Percentiles rank a stretch among this genome's conserved stretches.
Conservation (phyloP, 1,140 invertebrate genomes). For the Aphelenchoides fujianensis region DNA sequence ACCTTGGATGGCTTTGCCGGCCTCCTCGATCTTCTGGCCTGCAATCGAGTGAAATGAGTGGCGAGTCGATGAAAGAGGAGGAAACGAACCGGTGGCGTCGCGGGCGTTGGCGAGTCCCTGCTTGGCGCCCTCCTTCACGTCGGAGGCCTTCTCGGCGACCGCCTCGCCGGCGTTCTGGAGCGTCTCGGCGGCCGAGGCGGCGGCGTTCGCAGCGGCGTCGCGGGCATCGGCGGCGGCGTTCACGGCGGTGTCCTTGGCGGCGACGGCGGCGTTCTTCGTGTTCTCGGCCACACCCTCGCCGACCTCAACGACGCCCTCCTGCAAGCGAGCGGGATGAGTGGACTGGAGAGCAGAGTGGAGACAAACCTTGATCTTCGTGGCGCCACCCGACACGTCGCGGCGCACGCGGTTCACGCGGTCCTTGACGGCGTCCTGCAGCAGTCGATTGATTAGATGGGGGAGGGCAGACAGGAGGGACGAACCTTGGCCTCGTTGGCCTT, state of each 20-base stretch:
- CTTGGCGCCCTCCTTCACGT: background rate
- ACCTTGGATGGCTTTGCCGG: constrained; percentile 5
- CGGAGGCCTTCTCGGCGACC: background rate
- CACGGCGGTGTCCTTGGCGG: background rate
- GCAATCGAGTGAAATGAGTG: too few species aligned
- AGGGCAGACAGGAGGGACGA: background rate
- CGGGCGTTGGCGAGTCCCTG: background rate
- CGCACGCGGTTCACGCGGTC: background rate
- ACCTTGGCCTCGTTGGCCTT: background rate
- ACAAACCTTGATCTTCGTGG: background rate
- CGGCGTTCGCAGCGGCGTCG: constrained; percentile 3
- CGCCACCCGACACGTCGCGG: background rate
- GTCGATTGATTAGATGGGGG: too few species aligned
- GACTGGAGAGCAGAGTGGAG: background rate
- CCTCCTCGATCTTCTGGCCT: constrained; percentile 1
- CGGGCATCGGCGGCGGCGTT: background rate
- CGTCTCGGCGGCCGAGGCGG: background rate
- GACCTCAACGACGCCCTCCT: constrained; percentile 1
- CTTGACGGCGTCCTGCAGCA: constrained; percentile 4
- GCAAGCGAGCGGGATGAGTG: background rate
- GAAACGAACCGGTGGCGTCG: constrained; percentile 14
- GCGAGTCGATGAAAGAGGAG: too few species aligned
- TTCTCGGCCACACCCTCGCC: constrained; percentile 1
- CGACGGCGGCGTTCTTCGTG: background rate
- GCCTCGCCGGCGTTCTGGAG: background rate